phyloP scores from a whole-genome alignment of 2,113 vertebrate species.

The Oreochromis tanganicae region DNA sequence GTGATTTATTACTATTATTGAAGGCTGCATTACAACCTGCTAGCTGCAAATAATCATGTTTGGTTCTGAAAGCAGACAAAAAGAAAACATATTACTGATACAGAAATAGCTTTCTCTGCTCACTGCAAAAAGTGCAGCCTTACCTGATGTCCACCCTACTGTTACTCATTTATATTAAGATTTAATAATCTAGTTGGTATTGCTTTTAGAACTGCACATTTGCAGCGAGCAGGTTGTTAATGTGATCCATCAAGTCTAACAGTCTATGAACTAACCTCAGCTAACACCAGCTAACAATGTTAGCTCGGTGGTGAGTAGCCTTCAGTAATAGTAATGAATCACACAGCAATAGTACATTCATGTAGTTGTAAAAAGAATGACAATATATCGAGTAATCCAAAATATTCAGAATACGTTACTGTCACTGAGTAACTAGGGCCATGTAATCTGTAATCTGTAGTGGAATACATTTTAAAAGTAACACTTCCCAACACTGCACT shows the following conservation, averaged over 20 bases:
- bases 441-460: neutral
- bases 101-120: neutral
- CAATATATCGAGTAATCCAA: neutral
- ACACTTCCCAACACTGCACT: neutral
- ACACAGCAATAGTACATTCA: neutral
- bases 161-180: neutral
- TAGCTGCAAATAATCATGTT: neutral
- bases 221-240: neutral
- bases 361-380: rapidly evolving
- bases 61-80: neutral
- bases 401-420: neutral
- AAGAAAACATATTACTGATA: neutral
- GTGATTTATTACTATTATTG: neutral
- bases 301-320: rapidly evolving
- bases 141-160: neutral
- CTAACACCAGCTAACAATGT: neutral
- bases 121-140: neutral
- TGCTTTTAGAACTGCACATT: neutral
- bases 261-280: neutral
- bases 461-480: neutral
- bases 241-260: neutral
- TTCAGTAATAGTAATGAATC: neutral
- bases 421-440: neutral
- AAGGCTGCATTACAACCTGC: neutral
- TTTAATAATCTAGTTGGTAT: neutral